Evolutionary conservation across 2,113 vertebrate genomes (phyloP), one percentile per base, ranked within the genome.

Genomic region (Albula goreensis): DNA sequence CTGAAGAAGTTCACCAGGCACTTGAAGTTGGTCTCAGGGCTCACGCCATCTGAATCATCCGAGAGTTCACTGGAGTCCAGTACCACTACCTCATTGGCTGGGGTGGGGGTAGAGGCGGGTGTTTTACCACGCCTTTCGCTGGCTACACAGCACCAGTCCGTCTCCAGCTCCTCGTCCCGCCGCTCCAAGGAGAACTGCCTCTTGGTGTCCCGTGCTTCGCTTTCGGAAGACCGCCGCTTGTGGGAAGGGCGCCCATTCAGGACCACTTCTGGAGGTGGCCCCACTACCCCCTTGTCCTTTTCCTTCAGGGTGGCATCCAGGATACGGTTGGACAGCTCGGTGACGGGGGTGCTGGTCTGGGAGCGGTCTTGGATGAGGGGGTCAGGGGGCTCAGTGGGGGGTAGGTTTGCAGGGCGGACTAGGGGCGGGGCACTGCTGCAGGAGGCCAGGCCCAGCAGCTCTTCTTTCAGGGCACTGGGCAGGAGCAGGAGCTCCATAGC

Each of bases 1-100:
- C 95, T 97, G 93, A 99, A 99, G 88, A 99, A 99, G 88, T 99
- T 99, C 31, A 99, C 98, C 82, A 99, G 94, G 91, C 99, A 98
- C 81, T 96, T 97, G 50, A 98, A 96, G 84, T 99, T 98, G 90
- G 96, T 97, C 93, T 99, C 98, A 0, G 97, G 96, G 88, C 94
- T 97, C 49, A 98, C 96, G 0, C 95, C 91, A 78, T 96, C 94
- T 4, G 70, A 5, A 0, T 94, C 93, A 78, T 97, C 94, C 82
- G 87, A 89, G 3, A 25, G 91, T n/a, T 94, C 94, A 25, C 85
- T 84, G 15, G 90, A 82, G 87, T 94, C 92, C 89, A 95, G 2
- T 81, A 91, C 88, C 81, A 93, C 90, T 0, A 89, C 81, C 6
- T 93, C 80, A 51, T 89, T 90, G 82, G 86, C 91, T 0, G 85